Evolutionary conservation across 2,797 vertebrate species (phyloP).

Genomic region (Schizothorax lantsangensis): DNA sequence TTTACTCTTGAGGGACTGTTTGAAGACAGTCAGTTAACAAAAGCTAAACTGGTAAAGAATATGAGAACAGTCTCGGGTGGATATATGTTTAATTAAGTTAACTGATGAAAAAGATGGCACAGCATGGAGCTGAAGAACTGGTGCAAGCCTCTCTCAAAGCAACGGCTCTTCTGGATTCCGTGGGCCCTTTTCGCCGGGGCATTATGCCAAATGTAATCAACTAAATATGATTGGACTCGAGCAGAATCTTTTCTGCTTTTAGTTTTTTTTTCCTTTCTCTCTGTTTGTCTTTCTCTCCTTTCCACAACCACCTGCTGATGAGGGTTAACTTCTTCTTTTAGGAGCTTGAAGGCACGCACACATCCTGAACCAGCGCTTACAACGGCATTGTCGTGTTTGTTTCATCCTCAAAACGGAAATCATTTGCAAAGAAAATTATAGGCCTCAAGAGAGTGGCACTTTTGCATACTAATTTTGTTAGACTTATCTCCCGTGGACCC

Average conservation of each 20-base stretch:
- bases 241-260: slow-evolving; percentile 78
- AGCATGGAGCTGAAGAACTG: slow-evolving; percentile 72
- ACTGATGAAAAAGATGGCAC: slow-evolving; percentile 77
- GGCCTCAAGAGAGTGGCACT: slow-evolving; percentile 92
- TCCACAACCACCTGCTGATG: slow-evolving; percentile 92
- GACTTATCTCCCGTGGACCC: slow-evolving; percentile 95
- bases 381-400: slow-evolving; percentile 90
- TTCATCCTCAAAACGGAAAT: slow-evolving; percentile 94
- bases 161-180: slow-evolving; percentile 71
- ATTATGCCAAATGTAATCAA: slow-evolving; percentile 85
- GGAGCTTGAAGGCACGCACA: slow-evolving; percentile 76
- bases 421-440: slow-evolving; percentile 96
- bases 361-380: slow-evolving; percentile 66
- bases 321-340: slow-evolving; percentile 88
- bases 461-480: slow-evolving; percentile 99
- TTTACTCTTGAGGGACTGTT: slow-evolving; percentile 12
- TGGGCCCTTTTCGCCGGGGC: slow-evolving; percentile 73
- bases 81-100: slow-evolving; percentile 84
- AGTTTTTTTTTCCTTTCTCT: slow-evolving; percentile 78
- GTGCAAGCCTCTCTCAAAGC: slow-evolving; percentile 67
- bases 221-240: slow-evolving; percentile 87
- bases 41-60: slow-evolving; percentile 59
- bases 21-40: slow-evolving; percentile 60
- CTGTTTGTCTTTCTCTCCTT: slow-evolving; percentile 59
- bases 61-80: slow-evolving; percentile 69